These are phyloP conservation scores for Podarcis raffonei DNA, from an alignment of 2,113 vertebrate genomes.

Conservation along the genomic window DNA sequence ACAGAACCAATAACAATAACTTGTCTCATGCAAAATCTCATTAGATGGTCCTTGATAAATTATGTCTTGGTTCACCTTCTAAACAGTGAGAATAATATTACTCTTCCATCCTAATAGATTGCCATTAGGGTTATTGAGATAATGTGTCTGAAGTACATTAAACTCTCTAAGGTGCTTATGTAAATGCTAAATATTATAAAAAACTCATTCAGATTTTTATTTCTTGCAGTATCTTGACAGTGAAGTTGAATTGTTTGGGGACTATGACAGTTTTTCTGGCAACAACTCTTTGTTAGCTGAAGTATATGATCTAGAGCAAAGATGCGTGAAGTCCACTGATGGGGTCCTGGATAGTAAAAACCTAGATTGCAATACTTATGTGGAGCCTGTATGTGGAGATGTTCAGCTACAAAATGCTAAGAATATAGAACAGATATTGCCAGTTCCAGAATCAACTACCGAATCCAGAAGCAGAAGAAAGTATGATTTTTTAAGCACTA, in stretches of 20 bases:
- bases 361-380: rapidly evolving
- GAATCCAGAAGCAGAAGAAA: not conserved
- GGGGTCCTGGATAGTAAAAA: not conserved
- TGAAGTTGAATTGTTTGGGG: slow-evolving; percentile 88
- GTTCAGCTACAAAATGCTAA: slow-evolving; percentile 17
- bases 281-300: slow-evolving; percentile 82
- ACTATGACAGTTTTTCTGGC: slow-evolving; percentile 83
- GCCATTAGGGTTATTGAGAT: no score
- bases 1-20: no score
- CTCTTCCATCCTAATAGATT: not conserved
- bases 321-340: slow-evolving; percentile 43
- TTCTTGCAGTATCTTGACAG: slow-evolving; percentile 80
- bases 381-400: not conserved
- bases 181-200: not conserved
- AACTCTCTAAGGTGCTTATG: not conserved
- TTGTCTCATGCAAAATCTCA: not conserved
- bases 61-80: not conserved
- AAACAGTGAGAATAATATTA: not conserved
- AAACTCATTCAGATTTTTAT: not conserved
- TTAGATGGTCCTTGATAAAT: not conserved
- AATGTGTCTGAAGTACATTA: not conserved
- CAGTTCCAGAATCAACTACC: not conserved
- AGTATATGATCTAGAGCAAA: slow-evolving; percentile 78
- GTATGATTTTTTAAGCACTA: not conserved
- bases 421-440: not conserved